A percentile compares a stretch with the other conserved stretches of the same genome.
phyloP scores from a whole-genome alignment of 2,888 invertebrate species.

The Sinhomidia bicolor region DNA sequence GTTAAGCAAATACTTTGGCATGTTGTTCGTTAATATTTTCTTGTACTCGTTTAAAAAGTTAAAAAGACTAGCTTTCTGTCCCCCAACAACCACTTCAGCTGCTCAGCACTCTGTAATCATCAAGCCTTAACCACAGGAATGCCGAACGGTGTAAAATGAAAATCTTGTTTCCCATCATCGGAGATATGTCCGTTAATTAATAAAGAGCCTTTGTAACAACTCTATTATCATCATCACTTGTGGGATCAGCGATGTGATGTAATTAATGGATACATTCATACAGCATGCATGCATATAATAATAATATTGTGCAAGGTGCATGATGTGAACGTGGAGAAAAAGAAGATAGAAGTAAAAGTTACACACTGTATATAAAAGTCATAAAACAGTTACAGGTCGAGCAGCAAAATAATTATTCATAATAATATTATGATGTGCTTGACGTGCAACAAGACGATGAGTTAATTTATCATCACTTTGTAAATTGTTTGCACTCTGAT shows the following conservation, averaged over 20 bases:
- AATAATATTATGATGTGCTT: constrained; percentile 4
- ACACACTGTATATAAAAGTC: background rate
- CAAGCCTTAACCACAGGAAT: constrained; percentile 37
- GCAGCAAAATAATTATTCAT: background rate
- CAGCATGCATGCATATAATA: too few relatives aligned
- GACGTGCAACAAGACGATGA: background rate
- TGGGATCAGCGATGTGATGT: background rate
- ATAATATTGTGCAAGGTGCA: too few relatives aligned
- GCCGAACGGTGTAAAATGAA: constrained; percentile 21
- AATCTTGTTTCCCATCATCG: constrained; percentile 51
- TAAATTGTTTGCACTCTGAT: constrained; percentile 59
- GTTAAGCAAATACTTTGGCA: background rate
- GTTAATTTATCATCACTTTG: constrained; percentile 52
- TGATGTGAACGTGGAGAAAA: too few relatives aligned
- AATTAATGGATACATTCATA: background rate
- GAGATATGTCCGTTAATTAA: constrained; percentile 52
- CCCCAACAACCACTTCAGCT: background rate
- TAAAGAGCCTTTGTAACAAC: constrained; percentile 47
- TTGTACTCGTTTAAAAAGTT: constrained; percentile 4
- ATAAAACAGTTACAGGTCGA: constrained; percentile 5
- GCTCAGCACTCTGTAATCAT: background rate
- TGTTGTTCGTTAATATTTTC: background rate
- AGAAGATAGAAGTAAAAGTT: too few relatives aligned
- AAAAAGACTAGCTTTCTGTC: background rate
- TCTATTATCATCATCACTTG: constrained; percentile 52